These are phyloP conservation scores for Hyposmocoma kahamanoa DNA, from an alignment of 1,140 invertebrate species.

Conservation along the genomic window DNA sequence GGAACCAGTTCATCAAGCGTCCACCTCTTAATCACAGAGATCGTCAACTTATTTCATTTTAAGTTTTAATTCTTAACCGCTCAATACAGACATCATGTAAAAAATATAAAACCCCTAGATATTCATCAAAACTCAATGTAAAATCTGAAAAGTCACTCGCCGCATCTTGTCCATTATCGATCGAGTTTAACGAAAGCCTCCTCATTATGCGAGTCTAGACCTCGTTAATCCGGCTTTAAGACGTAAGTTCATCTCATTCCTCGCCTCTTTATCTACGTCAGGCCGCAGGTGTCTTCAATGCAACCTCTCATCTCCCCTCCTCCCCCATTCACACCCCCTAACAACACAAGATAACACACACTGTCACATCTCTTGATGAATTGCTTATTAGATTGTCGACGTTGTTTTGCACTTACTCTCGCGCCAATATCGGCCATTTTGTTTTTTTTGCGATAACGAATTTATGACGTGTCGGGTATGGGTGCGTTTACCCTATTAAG, in stretches of 20 bases:
- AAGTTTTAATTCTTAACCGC: no score
- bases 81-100: no score
- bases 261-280: slow-evolving; percentile 43
- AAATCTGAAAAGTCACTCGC: no score
- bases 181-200: no score
- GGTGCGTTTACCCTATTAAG: slow-evolving; percentile 29
- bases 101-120: no score
- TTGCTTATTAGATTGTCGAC: slow-evolving; percentile 55
- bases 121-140: no score
- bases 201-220: slow-evolving; percentile 56
- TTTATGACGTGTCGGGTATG: slow-evolving; percentile 20
- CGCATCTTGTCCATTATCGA: no score
- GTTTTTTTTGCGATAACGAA: slow-evolving; percentile 23
- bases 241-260: slow-evolving; percentile 45
- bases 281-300: slow-evolving; percentile 44
- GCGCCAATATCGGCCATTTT: slow-evolving; percentile 25
- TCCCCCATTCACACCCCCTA: slow-evolving; percentile 9
- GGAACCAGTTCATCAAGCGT: no score
- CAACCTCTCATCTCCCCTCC: slow-evolving; percentile 19
- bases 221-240: slow-evolving; percentile 45
- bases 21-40: no score
- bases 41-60: no score
- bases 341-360: slow-evolving; percentile 43
- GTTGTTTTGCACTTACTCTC: slow-evolving; percentile 40
- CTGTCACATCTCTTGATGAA: slow-evolving; percentile 57